Evolutionary conservation across 1,140 invertebrate species (phyloP), one percentile per base, ranked within the genome.

Genomic region (Dolichoris vasculosae): DNA sequence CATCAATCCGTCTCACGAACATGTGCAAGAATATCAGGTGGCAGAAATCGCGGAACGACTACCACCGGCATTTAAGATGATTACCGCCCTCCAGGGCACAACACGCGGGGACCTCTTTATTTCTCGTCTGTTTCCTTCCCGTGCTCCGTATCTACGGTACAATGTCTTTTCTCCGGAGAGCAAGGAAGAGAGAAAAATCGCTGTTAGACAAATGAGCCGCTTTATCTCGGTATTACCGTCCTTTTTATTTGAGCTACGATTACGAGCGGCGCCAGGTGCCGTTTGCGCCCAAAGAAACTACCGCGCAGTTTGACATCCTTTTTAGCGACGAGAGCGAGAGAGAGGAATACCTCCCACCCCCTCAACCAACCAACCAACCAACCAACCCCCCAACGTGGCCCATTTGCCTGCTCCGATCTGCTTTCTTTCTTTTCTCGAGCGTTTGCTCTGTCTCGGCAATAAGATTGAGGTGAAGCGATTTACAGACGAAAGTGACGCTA

Each of bases 181-280:
- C 15, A 20, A 51, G 71, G 38, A 59, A 63, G 84, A 82, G 89
- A 89, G 89, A 93, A 92, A 92, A 92, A 93, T 93, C 89, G 90
- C 90, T 89, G 89, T 91, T 90, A 91, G 92, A 93, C 91, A 93
- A 93, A 93, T 93, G 92, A 89, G 89, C 89, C 89, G 90, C 91
- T 93, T 93, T 93, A 93, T 93, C 92, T 90, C 90, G 85, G 90
- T 89, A 90, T 92, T 91, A 92, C 89, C 88, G 80, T 64, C 88
- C 89, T 91, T 91, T 92, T 92, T 92, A 91, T 92, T 92, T 91
- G 90, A 91, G 88, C 90, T 88, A 87, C 90, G 91, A 93, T 93
- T 92, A 90, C 87, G 86, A 83, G 84, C 85, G 87, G 85, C 15
- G 69, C 84, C 87, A 75, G 85, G 64, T 46, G 67, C 43, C 59